phyloP scores from a whole-genome alignment of 2,797 vertebrate species.

The Crax fasciolata region DNA sequence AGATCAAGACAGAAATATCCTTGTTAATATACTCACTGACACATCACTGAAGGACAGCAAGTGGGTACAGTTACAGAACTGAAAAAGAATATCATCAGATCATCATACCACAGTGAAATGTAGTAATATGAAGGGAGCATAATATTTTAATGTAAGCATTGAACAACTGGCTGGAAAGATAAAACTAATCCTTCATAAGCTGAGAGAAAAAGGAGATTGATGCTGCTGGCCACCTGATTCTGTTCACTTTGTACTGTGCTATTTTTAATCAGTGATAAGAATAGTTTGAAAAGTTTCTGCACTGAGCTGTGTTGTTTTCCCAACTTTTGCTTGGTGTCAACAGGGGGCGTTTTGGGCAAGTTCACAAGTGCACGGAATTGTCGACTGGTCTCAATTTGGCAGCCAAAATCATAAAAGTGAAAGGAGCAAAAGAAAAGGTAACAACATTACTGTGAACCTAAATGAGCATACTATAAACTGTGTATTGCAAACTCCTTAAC shows the following conservation, averaged over 20 bases:
- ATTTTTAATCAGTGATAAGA: conserved; percentile 82
- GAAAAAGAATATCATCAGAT: not conserved
- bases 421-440: conserved; percentile 89
- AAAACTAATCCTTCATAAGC: conserved; percentile 80
- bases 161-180: conserved; percentile 82
- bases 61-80: conserved; percentile 22
- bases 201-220: conserved; percentile 73
- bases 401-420: conserved; percentile 92
- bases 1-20: conserved; percentile 62
- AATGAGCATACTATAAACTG: not conserved
- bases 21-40: conserved; percentile 39
- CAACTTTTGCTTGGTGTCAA: conserved; percentile 23
- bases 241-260: conserved; percentile 76
- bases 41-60: conserved; percentile 55
- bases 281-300: conserved; percentile 42
- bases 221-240: conserved; percentile 73
- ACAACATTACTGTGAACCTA: not conserved
- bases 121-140: conserved; percentile 1
- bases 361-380: conserved; percentile 89
- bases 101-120: not conserved
- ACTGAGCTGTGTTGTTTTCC: not conserved
- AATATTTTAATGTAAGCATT: conserved; percentile 75
- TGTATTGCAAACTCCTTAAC: not conserved
- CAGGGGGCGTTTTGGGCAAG: conserved; percentile 92
- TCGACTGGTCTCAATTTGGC: conserved; percentile 88